Base-by-base conservation (phyloP, 2,888 invertebrate species). In the Thecocarcelia acutangulata region DNA sequence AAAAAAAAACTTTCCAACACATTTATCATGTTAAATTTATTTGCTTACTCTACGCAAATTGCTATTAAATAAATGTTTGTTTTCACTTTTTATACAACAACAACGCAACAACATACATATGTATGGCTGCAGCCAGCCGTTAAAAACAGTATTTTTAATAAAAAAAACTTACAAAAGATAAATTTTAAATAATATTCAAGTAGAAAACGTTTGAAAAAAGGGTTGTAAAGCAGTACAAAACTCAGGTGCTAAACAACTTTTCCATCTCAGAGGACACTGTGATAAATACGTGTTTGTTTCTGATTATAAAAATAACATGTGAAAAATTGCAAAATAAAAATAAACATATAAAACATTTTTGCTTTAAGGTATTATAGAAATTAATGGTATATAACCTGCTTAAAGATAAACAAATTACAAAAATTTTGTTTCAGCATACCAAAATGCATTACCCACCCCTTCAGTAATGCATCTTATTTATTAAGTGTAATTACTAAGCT, bases 11-110 rank as follows among this genome's bases (percentile, higher is more conserved):
- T 46, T 74, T 66, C 56, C 48, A 19, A 42, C 48, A 48, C 74
- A 74, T 74, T 74, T 66, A 66, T 74, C 74, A 56, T 66, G 56
- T 48, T 28, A 66, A 74, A 66, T 74, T 74, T 74, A 74, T 74
- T 66, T 74, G 64, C 48, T 74, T 58, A 74, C 46, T 66, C 24
- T 48, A 74, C 74, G 56, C 74, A 74, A 74, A 74, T 74, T 74
- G 64, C 66, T 74, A 48, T 48, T 66, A 66, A 74, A 66, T 64
- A 28, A 48, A 42, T 66, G 48, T 66, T 24, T 66, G 21, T 64
- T 46, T 61, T 50, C n/a, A 15, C 24, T 44, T 13, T 37, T 58
- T 19, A 59, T 59, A 24, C 42, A 21, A 24, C 42, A 59, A 24
- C 59, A 40, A 44, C n/a, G 42, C 59, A 59, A 21, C 59, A 59